Conservation (phyloP, 2,888 invertebrate genomes). For the Spodoptera exigua region DNA sequence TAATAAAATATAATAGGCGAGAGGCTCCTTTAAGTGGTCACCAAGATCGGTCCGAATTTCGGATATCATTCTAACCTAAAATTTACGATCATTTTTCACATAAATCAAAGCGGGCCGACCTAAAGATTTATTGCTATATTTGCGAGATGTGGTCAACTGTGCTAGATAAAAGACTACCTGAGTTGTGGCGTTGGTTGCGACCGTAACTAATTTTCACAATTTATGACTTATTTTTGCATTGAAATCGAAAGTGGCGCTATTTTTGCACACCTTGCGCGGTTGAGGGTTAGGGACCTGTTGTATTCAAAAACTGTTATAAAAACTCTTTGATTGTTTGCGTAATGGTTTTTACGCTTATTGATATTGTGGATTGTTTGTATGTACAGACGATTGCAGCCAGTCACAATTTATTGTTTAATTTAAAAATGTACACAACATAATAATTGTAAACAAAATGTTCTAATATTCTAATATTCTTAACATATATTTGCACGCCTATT, state of each 20-base stretch:
- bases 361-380: neutral
- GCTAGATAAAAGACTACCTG: constrained; percentile 77
- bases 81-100: constrained; percentile 89
- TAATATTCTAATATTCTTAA: too few relatives aligned
- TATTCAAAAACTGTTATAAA: constrained; percentile 6
- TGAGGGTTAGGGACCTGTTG: constrained; percentile 36
- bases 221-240: constrained; percentile 74
- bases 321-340: constrained; percentile 12
- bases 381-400: too few relatives aligned
- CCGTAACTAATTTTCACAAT: constrained; percentile 70
- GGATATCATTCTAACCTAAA: constrained; percentile 82
- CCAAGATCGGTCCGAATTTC: constrained; percentile 71
- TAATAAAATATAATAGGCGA: constrained; percentile 71
- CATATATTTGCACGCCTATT: too few relatives aligned
- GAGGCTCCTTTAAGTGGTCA: constrained; percentile 69
- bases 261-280: constrained; percentile 42
- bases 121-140: constrained; percentile 84
- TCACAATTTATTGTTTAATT: too few relatives aligned
- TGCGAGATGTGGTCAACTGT: constrained; percentile 75
- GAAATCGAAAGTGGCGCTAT: constrained; percentile 75
- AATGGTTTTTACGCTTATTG: neutral
- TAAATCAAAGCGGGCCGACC: constrained; percentile 87
- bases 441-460: too few relatives aligned
- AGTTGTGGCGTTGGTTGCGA: constrained; percentile 64
- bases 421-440: too few relatives aligned